Evolutionary conservation across 2,797 vertebrate species (phyloP).

Genomic region (Hypotaenidia okinawae): DNA sequence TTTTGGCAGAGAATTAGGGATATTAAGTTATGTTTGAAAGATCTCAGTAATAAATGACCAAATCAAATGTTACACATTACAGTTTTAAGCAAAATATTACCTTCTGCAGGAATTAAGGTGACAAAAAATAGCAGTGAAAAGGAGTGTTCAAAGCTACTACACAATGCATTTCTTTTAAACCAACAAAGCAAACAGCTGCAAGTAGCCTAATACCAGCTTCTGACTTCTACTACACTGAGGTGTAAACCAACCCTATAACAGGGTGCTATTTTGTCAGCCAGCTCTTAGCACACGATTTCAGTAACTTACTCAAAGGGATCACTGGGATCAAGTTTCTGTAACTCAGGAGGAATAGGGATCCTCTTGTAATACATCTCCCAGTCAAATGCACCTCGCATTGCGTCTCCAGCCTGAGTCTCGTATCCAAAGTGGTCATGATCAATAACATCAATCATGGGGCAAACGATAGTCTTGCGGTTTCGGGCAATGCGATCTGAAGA

Average conservation of each 20-base stretch:
- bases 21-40: conserved; percentile 37
- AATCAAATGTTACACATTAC: conserved; percentile 9
- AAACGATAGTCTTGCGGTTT: conserved; percentile 93
- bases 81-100: conserved; percentile 52
- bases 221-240: background rate
- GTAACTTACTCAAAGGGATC: conserved; percentile 92
- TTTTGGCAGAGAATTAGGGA: conserved; percentile 41
- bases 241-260: conserved; percentile 2
- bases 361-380: conserved; percentile 99
- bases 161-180: conserved; percentile 31
- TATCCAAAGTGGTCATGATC: conserved; percentile 96
- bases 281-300: background rate
- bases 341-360: conserved; percentile 90
- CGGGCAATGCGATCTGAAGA: conserved; percentile 90
- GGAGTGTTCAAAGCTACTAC: conserved; percentile 2
- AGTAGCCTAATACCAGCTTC: conserved; percentile 31
- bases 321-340: conserved; percentile 90
- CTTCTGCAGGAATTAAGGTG: conserved; percentile 18
- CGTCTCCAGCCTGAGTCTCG: conserved; percentile 93
- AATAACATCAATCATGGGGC: conserved; percentile 97
- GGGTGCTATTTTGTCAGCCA: background rate
- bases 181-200: conserved; percentile 46
- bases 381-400: conserved; percentile 96
- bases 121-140: conserved; percentile 43
- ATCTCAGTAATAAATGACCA: conserved; percentile 18